These are phyloP conservation scores for Onchidella celtica DNA, from an alignment of 2,888 invertebrate genomes.

Conservation along the genomic window DNA sequence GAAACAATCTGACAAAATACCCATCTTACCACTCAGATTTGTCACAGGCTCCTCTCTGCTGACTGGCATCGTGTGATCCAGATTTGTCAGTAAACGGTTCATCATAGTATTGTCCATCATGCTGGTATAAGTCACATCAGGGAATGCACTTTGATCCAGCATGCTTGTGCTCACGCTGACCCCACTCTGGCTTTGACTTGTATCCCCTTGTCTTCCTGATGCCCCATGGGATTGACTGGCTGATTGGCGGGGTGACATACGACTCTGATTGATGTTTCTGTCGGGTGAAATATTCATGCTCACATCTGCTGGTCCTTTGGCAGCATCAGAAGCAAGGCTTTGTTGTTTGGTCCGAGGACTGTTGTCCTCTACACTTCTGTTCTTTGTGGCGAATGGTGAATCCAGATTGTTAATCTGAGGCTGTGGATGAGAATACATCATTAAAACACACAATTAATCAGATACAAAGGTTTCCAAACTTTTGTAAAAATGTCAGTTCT, in stretches of 20 bases:
- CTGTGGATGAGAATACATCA: no score
- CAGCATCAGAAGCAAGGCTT: no score
- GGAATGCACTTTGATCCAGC: constrained; percentile 25
- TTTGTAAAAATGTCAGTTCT: no score
- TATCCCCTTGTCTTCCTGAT: not conserved
- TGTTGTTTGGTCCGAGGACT: no score
- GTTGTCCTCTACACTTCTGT: no score
- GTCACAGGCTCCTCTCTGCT: constrained; percentile 12
- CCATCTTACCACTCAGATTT: constrained; percentile 32
- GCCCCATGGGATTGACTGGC: not conserved
- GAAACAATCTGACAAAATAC: no score
- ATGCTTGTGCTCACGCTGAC: not conserved
- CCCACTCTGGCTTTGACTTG: not conserved
- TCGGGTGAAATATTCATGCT: not conserved
- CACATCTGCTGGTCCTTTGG: no score
- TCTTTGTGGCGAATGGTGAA: no score
- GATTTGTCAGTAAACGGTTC: constrained; percentile 8
- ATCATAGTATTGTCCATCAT: constrained; percentile 50
- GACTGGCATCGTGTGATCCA: constrained; percentile 28
- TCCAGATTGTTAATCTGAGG: no score
- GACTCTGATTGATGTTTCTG: not conserved
- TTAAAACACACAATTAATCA: no score
- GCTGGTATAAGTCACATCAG: constrained; percentile 49
- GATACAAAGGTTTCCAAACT: no score
- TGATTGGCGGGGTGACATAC: not conserved